Conservation (phyloP, 23 tunicate genomes). For the Trididemnum clinides region DNA sequence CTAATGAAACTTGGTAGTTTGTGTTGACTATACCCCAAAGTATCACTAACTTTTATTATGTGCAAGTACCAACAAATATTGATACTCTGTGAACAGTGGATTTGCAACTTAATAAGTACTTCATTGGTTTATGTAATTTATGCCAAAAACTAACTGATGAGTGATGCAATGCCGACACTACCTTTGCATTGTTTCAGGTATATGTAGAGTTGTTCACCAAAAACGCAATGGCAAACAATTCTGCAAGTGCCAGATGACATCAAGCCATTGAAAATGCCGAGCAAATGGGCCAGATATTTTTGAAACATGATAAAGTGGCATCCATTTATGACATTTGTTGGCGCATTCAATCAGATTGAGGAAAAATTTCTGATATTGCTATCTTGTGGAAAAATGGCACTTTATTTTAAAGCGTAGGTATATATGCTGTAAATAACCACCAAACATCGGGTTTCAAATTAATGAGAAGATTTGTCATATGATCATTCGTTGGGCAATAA, state of each 20-base stretch:
- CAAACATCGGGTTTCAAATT: slow-evolving; percentile 17
- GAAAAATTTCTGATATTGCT: neutral
- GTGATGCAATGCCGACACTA: slow-evolving; percentile 9
- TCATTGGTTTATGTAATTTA: too few relatives aligned
- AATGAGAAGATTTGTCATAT: slow-evolving; percentile 6
- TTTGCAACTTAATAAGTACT: too few relatives aligned
- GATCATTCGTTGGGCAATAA: neutral
- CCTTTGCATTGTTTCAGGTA: neutral
- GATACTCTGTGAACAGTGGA: too few relatives aligned
- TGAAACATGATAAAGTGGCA: neutral
- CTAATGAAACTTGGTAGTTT: too few relatives aligned
- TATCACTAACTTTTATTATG: too few relatives aligned
- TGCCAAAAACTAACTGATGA: too few relatives aligned
- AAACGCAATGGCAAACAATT: neutral
- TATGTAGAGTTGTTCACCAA: neutral
- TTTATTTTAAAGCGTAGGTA: neutral
- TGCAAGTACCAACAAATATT: too few relatives aligned
- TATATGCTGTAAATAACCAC: neutral
- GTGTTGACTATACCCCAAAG: too few relatives aligned
- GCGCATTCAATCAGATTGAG: slow-evolving; percentile 11
- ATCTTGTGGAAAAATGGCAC: neutral
- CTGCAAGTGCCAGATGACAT: slow-evolving; percentile 17
- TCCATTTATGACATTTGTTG: neutral
- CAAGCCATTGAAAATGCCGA: slow-evolving; percentile 12
- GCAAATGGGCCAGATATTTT: neutral